These are phyloP conservation scores for Aix galericulata DNA, from an alignment of 2,113 vertebrate genomes.

Conservation along the genomic window DNA sequence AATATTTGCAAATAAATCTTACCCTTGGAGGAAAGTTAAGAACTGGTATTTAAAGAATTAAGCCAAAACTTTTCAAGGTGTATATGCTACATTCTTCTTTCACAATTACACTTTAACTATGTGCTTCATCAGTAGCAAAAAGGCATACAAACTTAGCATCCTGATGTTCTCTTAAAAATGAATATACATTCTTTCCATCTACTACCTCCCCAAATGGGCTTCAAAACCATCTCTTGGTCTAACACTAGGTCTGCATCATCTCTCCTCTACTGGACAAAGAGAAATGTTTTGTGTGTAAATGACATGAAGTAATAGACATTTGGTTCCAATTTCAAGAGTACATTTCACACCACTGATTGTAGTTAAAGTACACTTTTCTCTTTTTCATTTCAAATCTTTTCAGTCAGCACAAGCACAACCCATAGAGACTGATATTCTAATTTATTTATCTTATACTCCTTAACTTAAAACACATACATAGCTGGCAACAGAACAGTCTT, in stretches of 20 bases:
- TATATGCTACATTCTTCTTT: not conserved
- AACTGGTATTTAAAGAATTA: not conserved
- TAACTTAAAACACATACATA: conserved; percentile 42
- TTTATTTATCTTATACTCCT: conserved; percentile 35
- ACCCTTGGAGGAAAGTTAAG: not conserved
- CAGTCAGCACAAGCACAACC: not conserved
- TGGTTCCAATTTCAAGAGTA: not conserved
- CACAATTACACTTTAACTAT: not conserved
- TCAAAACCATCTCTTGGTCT: not conserved
- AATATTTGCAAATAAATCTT: not conserved
- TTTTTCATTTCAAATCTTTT: conserved; percentile 27
- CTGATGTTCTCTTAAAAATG: not conserved
- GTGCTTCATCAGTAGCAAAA: not conserved
- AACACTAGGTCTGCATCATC: not conserved
- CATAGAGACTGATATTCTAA: conserved; percentile 26
- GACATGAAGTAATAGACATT: not conserved
- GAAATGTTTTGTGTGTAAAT: not conserved
- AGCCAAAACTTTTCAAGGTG: not conserved
- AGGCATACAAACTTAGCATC: not conserved
- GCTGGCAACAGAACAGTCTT: conserved; percentile 28
- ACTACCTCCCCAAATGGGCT: not conserved
- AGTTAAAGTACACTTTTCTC: not conserved
- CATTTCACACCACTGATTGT: not conserved
- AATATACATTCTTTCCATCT: not conserved
- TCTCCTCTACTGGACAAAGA: not conserved